Evolutionary conservation across 2,888 invertebrate species (phyloP).

Genomic region (Drosophila diplacantha): DNA sequence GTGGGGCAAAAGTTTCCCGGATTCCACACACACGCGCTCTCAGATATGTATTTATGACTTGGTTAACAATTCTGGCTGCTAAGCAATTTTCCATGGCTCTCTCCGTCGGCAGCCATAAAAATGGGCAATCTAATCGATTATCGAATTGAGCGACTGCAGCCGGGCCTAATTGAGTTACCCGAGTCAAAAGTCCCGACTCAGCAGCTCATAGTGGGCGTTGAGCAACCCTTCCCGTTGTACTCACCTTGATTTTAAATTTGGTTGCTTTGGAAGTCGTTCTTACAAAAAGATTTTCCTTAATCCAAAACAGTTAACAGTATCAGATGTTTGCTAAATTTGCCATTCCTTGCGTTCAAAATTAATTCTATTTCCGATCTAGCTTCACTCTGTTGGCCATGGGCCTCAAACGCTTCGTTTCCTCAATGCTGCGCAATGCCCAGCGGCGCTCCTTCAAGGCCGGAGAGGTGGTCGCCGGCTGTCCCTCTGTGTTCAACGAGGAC

Average conservation of each 20-base stretch:
- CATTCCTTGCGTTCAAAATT: constrained; percentile 2
- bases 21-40: constrained; percentile 1
- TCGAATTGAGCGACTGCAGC: constrained; percentile 46
- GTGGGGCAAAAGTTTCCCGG: constrained; percentile 42
- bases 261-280: constrained; percentile 1
- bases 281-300: not conserved
- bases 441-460: constrained; percentile 11
- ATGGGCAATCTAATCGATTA: constrained; percentile 64
- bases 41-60: constrained; percentile 64
- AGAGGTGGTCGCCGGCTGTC: constrained; percentile 9
- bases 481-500: constrained; percentile 13
- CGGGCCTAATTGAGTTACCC: constrained; percentile 62
- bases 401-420: constrained; percentile 11
- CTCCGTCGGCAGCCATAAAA: constrained; percentile 55
- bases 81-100: constrained; percentile 62
- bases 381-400: constrained; percentile 2
- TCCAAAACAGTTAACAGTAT: not conserved
- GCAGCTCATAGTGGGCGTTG: constrained; percentile 23
- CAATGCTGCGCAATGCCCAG: constrained; percentile 10
- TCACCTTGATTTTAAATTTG: not conserved
- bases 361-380: not conserved
- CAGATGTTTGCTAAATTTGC: constrained; percentile 10
- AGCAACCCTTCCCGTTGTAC: not conserved
- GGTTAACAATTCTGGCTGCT: constrained; percentile 65
- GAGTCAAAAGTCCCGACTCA: constrained; percentile 26